phyloP scores from a whole-genome alignment of 2,888 invertebrate species.

The Leptodirus hochenwartii region DNA sequence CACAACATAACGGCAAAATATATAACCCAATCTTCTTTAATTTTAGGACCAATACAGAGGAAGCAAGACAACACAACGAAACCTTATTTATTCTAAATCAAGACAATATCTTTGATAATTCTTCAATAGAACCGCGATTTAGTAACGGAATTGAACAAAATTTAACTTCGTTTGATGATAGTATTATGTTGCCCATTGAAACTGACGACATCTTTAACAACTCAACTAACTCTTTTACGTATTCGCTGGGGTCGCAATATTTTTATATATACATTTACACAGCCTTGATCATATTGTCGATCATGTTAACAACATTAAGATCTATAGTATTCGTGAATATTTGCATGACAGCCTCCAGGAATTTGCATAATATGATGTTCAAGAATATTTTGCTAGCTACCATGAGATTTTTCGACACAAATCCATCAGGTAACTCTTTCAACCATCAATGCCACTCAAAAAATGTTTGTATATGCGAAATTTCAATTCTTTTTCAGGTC shows the following conservation, averaged over 20 bases:
- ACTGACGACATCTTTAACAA: slow-evolving; percentile 3
- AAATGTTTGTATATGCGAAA: background rate
- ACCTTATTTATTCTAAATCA: no score
- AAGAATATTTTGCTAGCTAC: slow-evolving; percentile 52
- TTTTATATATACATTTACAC: slow-evolving; percentile 38
- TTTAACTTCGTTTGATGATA: no score
- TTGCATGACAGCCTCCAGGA: slow-evolving; percentile 55
- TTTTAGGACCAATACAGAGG: no score
- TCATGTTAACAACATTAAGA: slow-evolving; percentile 41
- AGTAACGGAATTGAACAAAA: no score
- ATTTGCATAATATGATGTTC: slow-evolving; percentile 65
- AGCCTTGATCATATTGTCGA: slow-evolving; percentile 35
- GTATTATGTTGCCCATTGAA: no score
- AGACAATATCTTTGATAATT: no score
- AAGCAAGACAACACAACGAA: no score
- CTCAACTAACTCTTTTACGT: background rate
- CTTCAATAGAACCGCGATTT: no score
- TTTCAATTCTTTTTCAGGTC: slow-evolving; percentile 29
- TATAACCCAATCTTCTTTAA: no score
- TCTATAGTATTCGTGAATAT: slow-evolving; percentile 54
- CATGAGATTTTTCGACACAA: slow-evolving; percentile 68
- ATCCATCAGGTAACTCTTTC: slow-evolving; percentile 46
- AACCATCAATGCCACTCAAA: no score
- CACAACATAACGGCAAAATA: no score
- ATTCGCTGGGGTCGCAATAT: slow-evolving; percentile 3